Conservation (phyloP, 2,888 invertebrate species). For the Rosalia funebris region DNA sequence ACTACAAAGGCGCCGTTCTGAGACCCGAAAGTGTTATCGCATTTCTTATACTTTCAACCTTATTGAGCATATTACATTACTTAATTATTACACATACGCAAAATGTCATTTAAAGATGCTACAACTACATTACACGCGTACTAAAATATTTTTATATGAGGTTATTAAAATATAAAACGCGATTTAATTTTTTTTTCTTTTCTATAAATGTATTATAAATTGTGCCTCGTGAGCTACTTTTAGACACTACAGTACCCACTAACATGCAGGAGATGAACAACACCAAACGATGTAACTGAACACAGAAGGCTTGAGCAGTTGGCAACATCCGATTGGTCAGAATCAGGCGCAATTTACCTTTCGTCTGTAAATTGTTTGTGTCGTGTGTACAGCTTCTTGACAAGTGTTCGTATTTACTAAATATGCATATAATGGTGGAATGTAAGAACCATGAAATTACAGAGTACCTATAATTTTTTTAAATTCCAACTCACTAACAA, state of each 20-base stretch:
- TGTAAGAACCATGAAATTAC: too few species aligned
- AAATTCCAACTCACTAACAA: too few species aligned
- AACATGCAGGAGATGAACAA: slow-evolving; percentile 57
- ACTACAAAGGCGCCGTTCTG: slow-evolving; percentile 50
- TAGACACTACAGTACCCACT: slow-evolving; percentile 62
- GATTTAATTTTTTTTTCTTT: slow-evolving; percentile 54
- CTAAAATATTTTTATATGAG: slow-evolving; percentile 62
- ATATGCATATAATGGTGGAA: too few species aligned
- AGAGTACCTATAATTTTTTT: too few species aligned
- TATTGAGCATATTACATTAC: slow-evolving; percentile 52
- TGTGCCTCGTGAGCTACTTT: slow-evolving; percentile 61
- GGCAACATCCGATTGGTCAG: too few species aligned
- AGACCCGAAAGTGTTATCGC: slow-evolving; percentile 53
- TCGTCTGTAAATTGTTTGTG: too few species aligned
- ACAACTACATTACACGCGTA: slow-evolving; percentile 60
- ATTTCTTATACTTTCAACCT: slow-evolving; percentile 47
- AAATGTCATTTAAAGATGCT: slow-evolving; percentile 57
- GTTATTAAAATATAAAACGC: slow-evolving; percentile 63
- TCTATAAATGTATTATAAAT: slow-evolving; percentile 51
- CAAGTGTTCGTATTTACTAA: too few species aligned
- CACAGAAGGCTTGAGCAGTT: slow-evolving; percentile 23
- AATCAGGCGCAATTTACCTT: too few species aligned
- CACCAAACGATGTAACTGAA: slow-evolving; percentile 53
- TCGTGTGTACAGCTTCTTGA: too few species aligned
- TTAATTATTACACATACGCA: slow-evolving; percentile 47